These are phyloP conservation scores for Tokudaia tokunoshimensis DNA, from an alignment of 2,797 vertebrate species.

Conservation along the genomic window DNA sequence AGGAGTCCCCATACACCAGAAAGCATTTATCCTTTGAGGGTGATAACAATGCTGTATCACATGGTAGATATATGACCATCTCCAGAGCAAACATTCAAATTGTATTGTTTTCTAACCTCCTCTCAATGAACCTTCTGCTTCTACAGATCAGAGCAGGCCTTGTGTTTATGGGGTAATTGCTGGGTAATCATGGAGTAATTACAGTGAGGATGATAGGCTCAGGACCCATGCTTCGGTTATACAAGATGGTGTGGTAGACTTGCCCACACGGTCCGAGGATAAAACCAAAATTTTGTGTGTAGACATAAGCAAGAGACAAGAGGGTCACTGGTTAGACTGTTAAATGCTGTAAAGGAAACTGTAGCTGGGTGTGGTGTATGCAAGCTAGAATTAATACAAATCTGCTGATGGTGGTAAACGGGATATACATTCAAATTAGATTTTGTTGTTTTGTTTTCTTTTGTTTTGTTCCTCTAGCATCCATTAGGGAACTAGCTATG, in stretches of 20 bases:
- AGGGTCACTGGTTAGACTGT: not conserved
- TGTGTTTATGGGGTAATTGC: not conserved
- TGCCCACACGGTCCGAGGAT: not conserved
- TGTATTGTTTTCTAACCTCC: not conserved
- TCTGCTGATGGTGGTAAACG: not conserved
- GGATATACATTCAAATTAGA: not conserved
- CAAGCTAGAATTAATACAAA: not conserved
- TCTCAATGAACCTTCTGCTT: not conserved
- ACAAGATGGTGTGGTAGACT: not conserved
- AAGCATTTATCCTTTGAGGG: not conserved
- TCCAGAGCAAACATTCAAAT: not conserved
- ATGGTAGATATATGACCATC: rapidly evolving
- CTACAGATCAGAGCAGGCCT: not conserved
- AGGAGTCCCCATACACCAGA: rapidly evolving
- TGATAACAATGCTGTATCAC: rapidly evolving
- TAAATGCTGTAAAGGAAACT: not conserved
- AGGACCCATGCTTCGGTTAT: not conserved
- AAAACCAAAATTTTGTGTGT: not conserved
- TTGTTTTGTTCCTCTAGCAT: not conserved
- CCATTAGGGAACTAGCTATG: not conserved
- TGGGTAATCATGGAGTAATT: not conserved
- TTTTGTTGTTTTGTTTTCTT: not conserved
- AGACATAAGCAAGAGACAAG: not conserved
- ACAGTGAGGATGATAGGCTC: not conserved
- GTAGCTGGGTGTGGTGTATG: too few species aligned